Conservation (phyloP, 2,113 vertebrate genomes). For the Dicentrarchus labrax region DNA sequence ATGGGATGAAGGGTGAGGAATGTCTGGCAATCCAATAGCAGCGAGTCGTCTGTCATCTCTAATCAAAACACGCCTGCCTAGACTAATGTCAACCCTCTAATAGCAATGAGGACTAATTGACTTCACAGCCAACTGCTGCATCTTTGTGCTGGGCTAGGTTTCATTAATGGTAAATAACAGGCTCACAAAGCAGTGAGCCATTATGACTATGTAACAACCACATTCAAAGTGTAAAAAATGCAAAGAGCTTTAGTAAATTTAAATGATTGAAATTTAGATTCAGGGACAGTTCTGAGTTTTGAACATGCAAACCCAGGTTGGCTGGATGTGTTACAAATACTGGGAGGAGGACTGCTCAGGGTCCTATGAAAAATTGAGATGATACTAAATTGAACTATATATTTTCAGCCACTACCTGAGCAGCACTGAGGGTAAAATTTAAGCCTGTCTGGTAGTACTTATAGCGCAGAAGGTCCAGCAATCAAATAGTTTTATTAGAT, state of each 20-base stretch:
- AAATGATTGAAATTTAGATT: conserved; percentile 22
- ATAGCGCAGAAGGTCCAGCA: not conserved
- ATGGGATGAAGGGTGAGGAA: conserved; percentile 80
- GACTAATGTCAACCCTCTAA: conserved; percentile 83
- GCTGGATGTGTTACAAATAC: conserved; percentile 18
- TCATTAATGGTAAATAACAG: conserved; percentile 69
- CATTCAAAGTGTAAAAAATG: conserved; percentile 32
- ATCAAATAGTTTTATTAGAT: not conserved
- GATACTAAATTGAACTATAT: not conserved
- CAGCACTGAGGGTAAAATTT: conserved; percentile 1
- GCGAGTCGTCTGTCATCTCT: conserved; percentile 82
- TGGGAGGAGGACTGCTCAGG: not conserved
- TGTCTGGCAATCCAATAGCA: conserved; percentile 79
- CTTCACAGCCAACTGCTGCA: conserved; percentile 78
- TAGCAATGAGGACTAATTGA: conserved; percentile 82
- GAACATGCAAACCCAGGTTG: not conserved
- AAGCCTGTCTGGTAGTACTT: not conserved
- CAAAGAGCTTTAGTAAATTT: conserved; percentile 37
- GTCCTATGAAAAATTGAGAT: not conserved
- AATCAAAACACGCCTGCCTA: conserved; percentile 81
- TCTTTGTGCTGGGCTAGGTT: conserved; percentile 68
- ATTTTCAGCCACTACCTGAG: not conserved
- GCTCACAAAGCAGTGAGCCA: conserved; percentile 32
- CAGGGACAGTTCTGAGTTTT: not conserved
- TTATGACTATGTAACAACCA: conserved; percentile 34